These are phyloP conservation scores for Grapholita molesta DNA, from an alignment of 1,140 invertebrate genomes.

Conservation along the genomic window DNA sequence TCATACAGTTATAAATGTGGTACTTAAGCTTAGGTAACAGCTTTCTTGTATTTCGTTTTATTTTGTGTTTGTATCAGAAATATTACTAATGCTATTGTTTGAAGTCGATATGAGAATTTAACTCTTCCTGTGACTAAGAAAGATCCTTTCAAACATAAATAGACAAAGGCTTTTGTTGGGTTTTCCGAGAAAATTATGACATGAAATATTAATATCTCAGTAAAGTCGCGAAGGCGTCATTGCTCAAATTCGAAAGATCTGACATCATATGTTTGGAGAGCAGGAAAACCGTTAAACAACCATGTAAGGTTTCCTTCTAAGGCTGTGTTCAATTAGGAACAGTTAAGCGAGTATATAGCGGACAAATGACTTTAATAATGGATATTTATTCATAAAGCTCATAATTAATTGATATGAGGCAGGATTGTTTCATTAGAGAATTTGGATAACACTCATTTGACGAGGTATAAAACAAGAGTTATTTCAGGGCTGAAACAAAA, in stretches of 20 bases:
- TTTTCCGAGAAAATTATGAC: conserved; percentile 9
- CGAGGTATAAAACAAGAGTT: too few relatives aligned
- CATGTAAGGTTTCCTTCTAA: conserved; percentile 17
- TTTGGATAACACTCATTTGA: too few relatives aligned
- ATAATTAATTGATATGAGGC: too few relatives aligned
- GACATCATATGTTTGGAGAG: conserved; percentile 33
- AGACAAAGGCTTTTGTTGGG: conserved; percentile 1
- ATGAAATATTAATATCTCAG: not conserved
- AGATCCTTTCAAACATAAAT: not conserved
- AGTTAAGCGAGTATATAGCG: not conserved
- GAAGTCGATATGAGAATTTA: not conserved
- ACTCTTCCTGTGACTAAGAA: not conserved
- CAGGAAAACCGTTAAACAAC: conserved; percentile 34
- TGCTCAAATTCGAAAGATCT: conserved; percentile 25
- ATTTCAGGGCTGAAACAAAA: too few relatives aligned
- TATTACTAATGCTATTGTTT: conserved; percentile 15
- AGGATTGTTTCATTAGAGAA: too few relatives aligned
- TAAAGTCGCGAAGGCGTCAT: not conserved
- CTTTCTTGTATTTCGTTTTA: not conserved
- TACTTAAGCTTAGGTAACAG: not conserved
- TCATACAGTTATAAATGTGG: not conserved
- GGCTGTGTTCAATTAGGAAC: not conserved
- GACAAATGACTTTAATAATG: not conserved
- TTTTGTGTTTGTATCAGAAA: not conserved
- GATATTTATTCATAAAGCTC: too few relatives aligned